These are phyloP conservation scores for Limnephilus marmoratus DNA, from an alignment of 2,888 invertebrate species.

Conservation along the genomic window DNA sequence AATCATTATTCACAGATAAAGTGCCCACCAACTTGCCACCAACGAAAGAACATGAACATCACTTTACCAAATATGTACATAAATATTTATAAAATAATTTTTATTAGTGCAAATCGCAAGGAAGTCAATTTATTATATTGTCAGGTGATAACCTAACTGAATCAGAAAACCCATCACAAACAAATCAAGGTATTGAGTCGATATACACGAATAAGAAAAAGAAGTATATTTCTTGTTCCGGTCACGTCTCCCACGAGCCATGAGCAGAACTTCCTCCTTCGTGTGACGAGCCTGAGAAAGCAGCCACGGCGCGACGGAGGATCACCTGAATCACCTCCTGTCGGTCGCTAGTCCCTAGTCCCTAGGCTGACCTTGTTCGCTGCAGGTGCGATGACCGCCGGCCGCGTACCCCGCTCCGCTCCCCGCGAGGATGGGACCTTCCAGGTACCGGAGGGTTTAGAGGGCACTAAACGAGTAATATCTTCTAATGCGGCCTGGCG, in stretches of 20 bases:
- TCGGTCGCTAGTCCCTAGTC: background rate
- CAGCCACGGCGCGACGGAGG: constrained; percentile 9
- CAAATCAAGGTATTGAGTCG: background rate
- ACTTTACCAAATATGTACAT: no score
- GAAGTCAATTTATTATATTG: background rate
- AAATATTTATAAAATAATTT: background rate
- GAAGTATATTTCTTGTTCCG: background rate
- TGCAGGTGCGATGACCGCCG: constrained; percentile 57
- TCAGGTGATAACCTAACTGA: background rate
- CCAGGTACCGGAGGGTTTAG: constrained; percentile 33
- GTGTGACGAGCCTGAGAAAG: constrained; percentile 23
- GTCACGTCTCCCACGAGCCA: background rate
- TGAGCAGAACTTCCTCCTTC: background rate
- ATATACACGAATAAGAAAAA: background rate
- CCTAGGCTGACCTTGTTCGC: constrained; percentile 47
- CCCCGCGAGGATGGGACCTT: background rate
- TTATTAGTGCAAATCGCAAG: background rate
- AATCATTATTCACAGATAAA: background rate
- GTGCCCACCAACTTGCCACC: background rate
- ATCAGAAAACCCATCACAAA: background rate
- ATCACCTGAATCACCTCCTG: background rate
- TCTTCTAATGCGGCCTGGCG: constrained; percentile 18
- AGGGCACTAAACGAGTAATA: constrained; percentile 41
- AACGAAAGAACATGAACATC: background rate
- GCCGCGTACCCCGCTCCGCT: constrained; percentile 33